A percentile compares a stretch with the other conserved stretches of the same genome.
Evolutionary conservation across 2,113 vertebrate species (phyloP).

Genomic region (Callipepla californica): DNA sequence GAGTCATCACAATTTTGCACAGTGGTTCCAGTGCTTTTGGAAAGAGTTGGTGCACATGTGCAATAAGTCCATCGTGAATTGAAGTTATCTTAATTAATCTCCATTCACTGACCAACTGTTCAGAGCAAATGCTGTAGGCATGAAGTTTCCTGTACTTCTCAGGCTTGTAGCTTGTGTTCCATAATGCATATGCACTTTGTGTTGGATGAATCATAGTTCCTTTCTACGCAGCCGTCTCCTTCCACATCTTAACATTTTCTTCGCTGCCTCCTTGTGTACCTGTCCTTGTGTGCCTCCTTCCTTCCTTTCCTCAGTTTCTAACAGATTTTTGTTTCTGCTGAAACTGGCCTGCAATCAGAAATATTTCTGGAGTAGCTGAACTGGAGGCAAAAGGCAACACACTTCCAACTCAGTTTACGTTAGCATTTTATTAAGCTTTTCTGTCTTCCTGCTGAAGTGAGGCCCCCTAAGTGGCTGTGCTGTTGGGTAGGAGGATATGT

Average conservation of each 20-base stretch:
- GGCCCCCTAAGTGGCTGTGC: neutral
- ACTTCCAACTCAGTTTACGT: neutral
- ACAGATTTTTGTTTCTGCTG: neutral
- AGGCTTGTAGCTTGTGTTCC: neutral
- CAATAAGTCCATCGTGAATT: neutral
- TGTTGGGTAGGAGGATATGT: neutral
- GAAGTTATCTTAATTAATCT: neutral
- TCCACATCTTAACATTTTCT: neutral
- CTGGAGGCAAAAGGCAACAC: neutral
- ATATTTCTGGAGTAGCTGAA: neutral
- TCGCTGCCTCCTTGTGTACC: neutral
- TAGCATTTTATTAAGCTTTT: neutral
- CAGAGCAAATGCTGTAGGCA: neutral
- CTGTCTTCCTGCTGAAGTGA: neutral
- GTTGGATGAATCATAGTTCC: neutral
- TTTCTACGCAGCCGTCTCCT: neutral
- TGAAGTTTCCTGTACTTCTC: neutral
- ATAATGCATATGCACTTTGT: neutral
- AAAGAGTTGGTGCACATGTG: neutral
- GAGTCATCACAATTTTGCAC: neutral
- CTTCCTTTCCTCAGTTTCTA: neutral
- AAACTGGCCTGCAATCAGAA: neutral
- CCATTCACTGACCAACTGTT: neutral
- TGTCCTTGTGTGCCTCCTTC: neutral
- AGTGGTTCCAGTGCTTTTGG: neutral